A percentile compares a stretch with the other conserved stretches of the same genome.
phyloP scores from a whole-genome alignment of 2,888 invertebrate genomes.

The Lucinisca nassula region DNA sequence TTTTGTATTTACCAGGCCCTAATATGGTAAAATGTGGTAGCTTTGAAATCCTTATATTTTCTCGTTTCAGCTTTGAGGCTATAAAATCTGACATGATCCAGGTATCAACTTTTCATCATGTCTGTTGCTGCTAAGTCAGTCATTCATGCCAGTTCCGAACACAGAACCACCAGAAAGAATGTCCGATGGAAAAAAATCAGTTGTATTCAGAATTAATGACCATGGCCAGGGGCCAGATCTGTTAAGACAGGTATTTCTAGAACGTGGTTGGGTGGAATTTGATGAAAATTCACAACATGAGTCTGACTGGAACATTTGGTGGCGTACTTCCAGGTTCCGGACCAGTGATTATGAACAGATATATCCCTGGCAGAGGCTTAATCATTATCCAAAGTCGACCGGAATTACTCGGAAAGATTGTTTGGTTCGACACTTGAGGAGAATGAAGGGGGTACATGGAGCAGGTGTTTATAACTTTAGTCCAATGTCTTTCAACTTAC shows the following conservation, averaged over 20 bases:
- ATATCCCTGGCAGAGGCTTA: slow-evolving; percentile 89
- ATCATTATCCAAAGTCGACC: slow-evolving; percentile 93
- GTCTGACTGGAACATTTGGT: slow-evolving; percentile 94
- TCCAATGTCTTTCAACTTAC: slow-evolving; percentile 94
- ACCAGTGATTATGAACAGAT: slow-evolving; percentile 83
- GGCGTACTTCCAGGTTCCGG: slow-evolving; percentile 94
- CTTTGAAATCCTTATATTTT: not conserved
- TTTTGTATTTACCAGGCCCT: too few species aligned
- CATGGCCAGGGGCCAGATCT: slow-evolving; percentile 86
- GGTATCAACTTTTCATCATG: not conserved
- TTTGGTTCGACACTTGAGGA: slow-evolving; percentile 92
- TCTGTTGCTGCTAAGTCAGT: not conserved
- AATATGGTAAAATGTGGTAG: too few species aligned
- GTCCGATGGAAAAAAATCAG: slow-evolving; percentile 63
- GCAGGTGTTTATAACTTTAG: slow-evolving; percentile 92
- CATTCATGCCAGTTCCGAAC: not conserved
- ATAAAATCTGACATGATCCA: not conserved
- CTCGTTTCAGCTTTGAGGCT: not conserved
- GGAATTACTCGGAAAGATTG: slow-evolving; percentile 95
- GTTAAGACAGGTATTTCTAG: slow-evolving; percentile 91
- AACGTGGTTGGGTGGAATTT: slow-evolving; percentile 94
- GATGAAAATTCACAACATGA: slow-evolving; percentile 89
- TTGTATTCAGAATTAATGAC: slow-evolving; percentile 86
- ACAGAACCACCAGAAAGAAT: slow-evolving; percentile 16
- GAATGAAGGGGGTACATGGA: slow-evolving; percentile 94